Base-by-base conservation (phyloP, 2,797 vertebrate species). In the Dryobates pubescens region DNA sequence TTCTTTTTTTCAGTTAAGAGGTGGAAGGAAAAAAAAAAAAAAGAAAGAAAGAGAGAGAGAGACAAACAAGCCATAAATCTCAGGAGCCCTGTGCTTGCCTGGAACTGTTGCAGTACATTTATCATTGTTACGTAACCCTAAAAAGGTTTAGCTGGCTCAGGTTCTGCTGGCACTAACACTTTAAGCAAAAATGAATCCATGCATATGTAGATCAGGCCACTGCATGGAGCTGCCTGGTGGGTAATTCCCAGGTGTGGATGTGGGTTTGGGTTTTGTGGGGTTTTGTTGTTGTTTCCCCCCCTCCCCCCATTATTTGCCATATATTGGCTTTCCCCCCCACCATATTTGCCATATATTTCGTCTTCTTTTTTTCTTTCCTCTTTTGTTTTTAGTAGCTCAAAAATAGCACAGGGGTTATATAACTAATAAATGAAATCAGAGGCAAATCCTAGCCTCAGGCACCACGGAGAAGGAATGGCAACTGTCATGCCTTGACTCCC, bases 381-480 rank as follows among this genome's bases (percentile, higher is more conserved):
- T 47, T 24, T 41, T 53, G 75, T 59, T 36, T 20, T 32, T 23
- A 56, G 51, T 63, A 82, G 38, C 29, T 92, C 64, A 85, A 70
- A 96, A 95, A 91, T 95, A 92, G 73, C 36, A 49, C 82, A 19
- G 72, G 23, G 27, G 64, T 96, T 96, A 95, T 81, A 91, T 93
- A 96, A 96, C 79, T 68, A 94, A 90, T 76, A 91, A 78, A 93
- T 84, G 71, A 93, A 95, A 94, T 86, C 65, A 75, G 67, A 93
- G 86, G 91, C 76, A 95, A 96, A 94, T 91, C 58, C 67, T 86
- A 77, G 86, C 95, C 93, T 65, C 27, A 94, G 89, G 90, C 65
- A 0, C 27, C 63, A 32, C 0, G 0, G 7, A 62, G 62, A 95
- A 79, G 63, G 57, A 79, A 94, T 86, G 81, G 86, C 73, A 93